These are phyloP conservation scores for Vidua chalybeata DNA, from an alignment of 2,113 vertebrate genomes.

Conservation along the genomic window DNA sequence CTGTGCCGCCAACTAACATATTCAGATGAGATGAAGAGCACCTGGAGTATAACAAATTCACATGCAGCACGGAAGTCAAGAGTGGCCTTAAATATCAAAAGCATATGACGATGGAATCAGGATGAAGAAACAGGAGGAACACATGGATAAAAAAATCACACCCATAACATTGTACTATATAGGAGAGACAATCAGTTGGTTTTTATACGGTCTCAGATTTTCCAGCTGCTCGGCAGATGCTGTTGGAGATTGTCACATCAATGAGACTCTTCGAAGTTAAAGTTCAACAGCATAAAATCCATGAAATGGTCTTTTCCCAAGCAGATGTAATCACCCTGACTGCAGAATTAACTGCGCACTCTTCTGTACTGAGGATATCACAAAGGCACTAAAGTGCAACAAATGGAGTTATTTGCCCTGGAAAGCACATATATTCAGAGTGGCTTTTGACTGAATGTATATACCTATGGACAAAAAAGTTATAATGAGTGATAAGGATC, in stretches of 20 bases:
- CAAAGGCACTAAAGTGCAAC: not conserved
- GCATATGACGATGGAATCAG: not conserved
- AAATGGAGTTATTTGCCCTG: not conserved
- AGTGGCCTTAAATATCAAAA: constrained; percentile 44
- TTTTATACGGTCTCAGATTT: constrained; percentile 56
- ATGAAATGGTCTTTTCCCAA: constrained; percentile 53
- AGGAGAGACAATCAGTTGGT: not conserved
- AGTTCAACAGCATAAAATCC: constrained; percentile 66
- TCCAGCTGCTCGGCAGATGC: constrained; percentile 44
- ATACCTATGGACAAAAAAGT: not conserved
- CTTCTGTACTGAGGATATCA: not conserved
- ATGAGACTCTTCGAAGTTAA: constrained; percentile 14
- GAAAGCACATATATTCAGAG: not conserved
- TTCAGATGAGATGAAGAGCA: constrained; percentile 35
- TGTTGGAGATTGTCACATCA: constrained; percentile 55
- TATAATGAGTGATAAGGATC: not conserved
- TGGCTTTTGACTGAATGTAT: not conserved
- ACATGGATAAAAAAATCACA: constrained; percentile 32
- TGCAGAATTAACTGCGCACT: constrained; percentile 1
- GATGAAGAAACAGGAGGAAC: constrained; percentile 15
- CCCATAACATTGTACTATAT: not conserved
- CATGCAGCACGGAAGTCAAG: not conserved
- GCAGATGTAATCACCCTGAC: constrained; percentile 20
- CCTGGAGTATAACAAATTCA: not conserved
- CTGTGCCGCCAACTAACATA: not conserved